Evolutionary conservation across 2,888 invertebrate genomes (phyloP).

Genomic region (Oligia fasciuncula): DNA sequence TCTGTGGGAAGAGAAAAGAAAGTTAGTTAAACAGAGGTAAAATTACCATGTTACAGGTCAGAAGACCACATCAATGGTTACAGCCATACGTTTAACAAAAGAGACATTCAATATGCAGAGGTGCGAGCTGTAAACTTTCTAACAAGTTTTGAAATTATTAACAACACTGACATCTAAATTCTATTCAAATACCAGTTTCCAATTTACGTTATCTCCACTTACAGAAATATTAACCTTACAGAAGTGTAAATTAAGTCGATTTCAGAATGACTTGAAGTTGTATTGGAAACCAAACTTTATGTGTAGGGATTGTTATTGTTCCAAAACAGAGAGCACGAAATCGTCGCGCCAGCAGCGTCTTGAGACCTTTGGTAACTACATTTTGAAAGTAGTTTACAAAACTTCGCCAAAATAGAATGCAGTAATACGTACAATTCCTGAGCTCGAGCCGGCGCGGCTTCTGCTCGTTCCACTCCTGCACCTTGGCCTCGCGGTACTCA

Average conservation of each 20-base stretch:
- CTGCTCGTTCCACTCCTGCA: constrained; percentile 93
- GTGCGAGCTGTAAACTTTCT: background rate
- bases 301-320: background rate
- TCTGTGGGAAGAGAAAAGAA: constrained; percentile 89
- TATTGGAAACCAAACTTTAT: background rate
- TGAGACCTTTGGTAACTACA: background rate
- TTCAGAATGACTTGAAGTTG: background rate
- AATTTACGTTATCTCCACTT: background rate
- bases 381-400: background rate
- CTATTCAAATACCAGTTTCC: background rate
- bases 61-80: background rate
- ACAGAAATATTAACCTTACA: background rate
- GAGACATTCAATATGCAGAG: background rate
- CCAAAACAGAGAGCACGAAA: background rate
- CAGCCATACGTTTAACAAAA: background rate
- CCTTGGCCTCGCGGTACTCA: constrained; percentile 94
- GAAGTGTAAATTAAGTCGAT: background rate
- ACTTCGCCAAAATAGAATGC: background rate
- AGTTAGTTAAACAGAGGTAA: background rate
- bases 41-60: background rate
- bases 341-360: background rate
- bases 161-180: background rate
- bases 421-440: constrained; percentile 93
- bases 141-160: background rate
- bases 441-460: constrained; percentile 95